Conservation (phyloP, 2,797 vertebrate species). For the Spinus olivaceus region DNA sequence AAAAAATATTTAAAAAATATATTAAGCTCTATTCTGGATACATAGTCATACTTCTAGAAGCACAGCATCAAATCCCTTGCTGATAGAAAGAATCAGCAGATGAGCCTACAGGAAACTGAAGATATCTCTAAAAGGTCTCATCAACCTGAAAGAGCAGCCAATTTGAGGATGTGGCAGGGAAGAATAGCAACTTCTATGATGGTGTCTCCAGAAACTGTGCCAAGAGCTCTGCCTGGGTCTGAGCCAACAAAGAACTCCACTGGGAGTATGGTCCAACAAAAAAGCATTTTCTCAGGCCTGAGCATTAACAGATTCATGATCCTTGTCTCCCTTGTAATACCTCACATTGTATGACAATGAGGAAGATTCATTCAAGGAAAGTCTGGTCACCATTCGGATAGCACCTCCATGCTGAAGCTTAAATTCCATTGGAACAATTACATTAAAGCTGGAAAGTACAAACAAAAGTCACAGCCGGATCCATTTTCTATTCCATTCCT, state of each 20-base stretch:
- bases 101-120: background rate
- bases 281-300: background rate
- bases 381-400: background rate
- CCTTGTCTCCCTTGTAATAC: background rate
- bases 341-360: background rate
- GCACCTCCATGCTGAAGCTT: background rate
- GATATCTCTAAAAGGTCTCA: background rate
- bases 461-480: background rate
- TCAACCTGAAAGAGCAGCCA: background rate
- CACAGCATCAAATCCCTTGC: background rate
- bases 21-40: background rate
- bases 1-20: background rate
- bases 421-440: background rate
- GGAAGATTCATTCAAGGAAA: background rate
- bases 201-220: background rate
- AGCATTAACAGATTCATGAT: background rate
- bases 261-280: accelerated
- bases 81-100: background rate
- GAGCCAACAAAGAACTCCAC: background rate
- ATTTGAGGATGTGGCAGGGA: background rate
- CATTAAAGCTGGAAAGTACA: background rate
- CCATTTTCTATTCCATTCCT: background rate
- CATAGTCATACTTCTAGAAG: background rate
- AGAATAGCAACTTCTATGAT: background rate
- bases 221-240: background rate